Conservation (phyloP, 2,113 vertebrate species). For the Bungarus multicinctus region DNA sequence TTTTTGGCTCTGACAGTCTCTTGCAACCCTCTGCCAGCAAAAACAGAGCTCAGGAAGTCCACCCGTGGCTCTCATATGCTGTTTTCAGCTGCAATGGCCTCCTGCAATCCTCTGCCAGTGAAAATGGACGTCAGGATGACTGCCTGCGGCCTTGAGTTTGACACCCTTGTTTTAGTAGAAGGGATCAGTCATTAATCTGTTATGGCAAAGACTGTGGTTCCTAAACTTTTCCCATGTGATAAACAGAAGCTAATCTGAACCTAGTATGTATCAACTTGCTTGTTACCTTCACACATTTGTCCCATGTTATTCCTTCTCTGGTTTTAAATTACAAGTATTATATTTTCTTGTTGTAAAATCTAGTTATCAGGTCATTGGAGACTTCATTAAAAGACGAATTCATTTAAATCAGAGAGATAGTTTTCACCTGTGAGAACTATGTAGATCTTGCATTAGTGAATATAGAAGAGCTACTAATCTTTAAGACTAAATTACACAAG, state of each 20-base stretch:
- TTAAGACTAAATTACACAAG: not conserved
- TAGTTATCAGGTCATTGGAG: slow-evolving; percentile 9
- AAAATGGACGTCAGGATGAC: too few species aligned
- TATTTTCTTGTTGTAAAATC: slow-evolving; percentile 1
- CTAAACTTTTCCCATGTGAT: not conserved
- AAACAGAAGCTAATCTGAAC: not conserved
- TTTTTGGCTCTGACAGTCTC: too few species aligned
- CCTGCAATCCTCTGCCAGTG: too few species aligned
- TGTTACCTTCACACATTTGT: not conserved
- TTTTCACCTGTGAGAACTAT: not conserved
- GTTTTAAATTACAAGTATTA: not conserved
- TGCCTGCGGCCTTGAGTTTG: too few species aligned
- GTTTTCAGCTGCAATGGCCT: too few species aligned
- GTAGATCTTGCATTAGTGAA: not conserved
- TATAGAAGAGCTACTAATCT: slow-evolving; percentile 7
- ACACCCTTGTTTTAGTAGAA: not conserved
- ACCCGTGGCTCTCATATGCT: too few species aligned
- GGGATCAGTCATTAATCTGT: not conserved
- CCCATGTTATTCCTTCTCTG: not conserved
- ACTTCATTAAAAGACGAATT: slow-evolving; percentile 15
- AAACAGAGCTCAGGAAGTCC: too few species aligned
- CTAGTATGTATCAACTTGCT: not conserved
- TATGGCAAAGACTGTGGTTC: not conserved
- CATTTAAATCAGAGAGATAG: not conserved
- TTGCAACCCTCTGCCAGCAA: too few species aligned